phyloP scores from a whole-genome alignment of 2,113 vertebrate genomes.

The Nannospalax galili region DNA sequence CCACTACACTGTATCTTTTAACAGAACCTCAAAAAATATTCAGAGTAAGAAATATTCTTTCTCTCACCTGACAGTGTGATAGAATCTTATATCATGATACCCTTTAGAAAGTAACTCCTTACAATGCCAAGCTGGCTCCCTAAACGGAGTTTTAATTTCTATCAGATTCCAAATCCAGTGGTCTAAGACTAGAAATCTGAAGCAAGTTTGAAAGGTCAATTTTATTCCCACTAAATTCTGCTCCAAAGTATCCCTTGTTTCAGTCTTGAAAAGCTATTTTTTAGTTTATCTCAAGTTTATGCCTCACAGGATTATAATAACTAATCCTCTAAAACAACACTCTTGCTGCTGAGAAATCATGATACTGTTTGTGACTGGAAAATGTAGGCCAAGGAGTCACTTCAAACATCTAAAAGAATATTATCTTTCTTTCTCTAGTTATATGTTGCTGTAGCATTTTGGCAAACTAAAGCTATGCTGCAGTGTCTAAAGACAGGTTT shows the following conservation, averaged over 20 bases:
- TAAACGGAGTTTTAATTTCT: conserved; percentile 56
- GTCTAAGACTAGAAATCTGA: neutral
- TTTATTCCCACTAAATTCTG: conserved; percentile 68
- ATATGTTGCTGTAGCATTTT: neutral
- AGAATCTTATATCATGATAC: conserved; percentile 10
- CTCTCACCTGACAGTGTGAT: conserved; percentile 13
- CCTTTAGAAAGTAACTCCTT: neutral
- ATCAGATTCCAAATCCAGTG: conserved; percentile 63
- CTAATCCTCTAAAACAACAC: conserved; percentile 77
- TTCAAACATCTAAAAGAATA: conserved; percentile 51
- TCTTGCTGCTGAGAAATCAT: conserved; percentile 83
- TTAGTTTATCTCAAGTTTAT: conserved; percentile 73
- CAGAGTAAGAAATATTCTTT: neutral
- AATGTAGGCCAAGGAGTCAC: conserved; percentile 62
- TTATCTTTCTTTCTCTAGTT: neutral
- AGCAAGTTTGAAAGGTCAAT: conserved; percentile 66
- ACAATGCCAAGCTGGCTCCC: conserved; percentile 25
- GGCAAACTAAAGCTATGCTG: neutral
- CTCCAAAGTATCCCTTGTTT: conserved; percentile 71
- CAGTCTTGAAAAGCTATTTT: conserved; percentile 78
- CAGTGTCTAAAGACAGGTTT: neutral
- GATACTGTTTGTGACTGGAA: conserved; percentile 63
- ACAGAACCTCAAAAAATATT: neutral
- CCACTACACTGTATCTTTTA: neutral
- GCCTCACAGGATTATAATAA: conserved; percentile 73